Evolutionary conservation across 2,888 invertebrate species (phyloP).

Genomic region (Protula sp.): DNA sequence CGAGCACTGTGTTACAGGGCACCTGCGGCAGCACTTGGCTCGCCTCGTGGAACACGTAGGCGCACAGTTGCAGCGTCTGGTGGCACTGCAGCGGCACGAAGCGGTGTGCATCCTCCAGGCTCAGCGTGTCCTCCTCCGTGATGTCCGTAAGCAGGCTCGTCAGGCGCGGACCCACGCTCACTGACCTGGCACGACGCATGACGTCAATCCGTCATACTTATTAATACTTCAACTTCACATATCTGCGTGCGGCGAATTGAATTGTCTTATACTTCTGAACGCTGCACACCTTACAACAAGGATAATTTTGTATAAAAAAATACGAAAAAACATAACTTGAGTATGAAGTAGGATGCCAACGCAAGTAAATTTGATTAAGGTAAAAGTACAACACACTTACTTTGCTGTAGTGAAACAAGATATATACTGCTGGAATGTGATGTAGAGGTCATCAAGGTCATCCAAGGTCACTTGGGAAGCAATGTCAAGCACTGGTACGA

Average conservation of each 20-base stretch:
- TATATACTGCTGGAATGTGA: constrained; percentile 58
- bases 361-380: no score
- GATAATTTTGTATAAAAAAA: no score
- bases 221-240: no score
- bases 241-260: no score
- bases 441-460: constrained; percentile 58
- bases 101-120: constrained; percentile 31
- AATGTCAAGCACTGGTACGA: constrained; percentile 60
- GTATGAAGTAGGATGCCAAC: no score
- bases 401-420: constrained; percentile 59
- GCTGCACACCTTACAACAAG: no score
- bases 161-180: constrained; percentile 60
- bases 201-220: no score
- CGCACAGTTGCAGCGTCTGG: constrained; percentile 44
- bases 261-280: no score
- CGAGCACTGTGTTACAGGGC: constrained; percentile 59
- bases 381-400: no score
- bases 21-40: constrained; percentile 40
- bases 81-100: constrained; percentile 34
- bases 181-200: constrained; percentile 53
- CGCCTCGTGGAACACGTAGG: constrained; percentile 43
- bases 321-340: no score
- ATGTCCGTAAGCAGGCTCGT: constrained; percentile 57
- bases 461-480: constrained; percentile 57
- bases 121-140: constrained; percentile 28